Evolutionary conservation across 2,888 invertebrate genomes (phyloP), one percentile per base, ranked within the genome.

Genomic region (Himalopsyche tibetana): DNA sequence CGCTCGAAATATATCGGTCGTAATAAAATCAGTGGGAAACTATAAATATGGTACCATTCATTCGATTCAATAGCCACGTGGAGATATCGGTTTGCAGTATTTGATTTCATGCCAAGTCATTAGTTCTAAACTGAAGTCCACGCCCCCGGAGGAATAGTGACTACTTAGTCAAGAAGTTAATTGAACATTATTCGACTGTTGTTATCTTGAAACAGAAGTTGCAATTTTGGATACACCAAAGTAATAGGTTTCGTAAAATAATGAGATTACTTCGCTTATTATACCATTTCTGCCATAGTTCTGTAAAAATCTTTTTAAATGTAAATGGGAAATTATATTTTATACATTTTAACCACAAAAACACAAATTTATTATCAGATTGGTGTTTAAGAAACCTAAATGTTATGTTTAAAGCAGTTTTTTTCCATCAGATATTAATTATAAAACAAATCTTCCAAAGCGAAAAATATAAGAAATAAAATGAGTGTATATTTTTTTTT

Each of bases 71-170:
- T 85, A 69, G 85, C 55, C 19, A 19, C 63, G 63, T 28, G 63
- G 63, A 63, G 63, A 63, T 63, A 63, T 82, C 82, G 85, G 84
- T 79, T 56, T 80, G 56, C 80, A 83, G 83, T 83, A 19, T 83
- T 83, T 86, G 86, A 86, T 86, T 83, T 81, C 28, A 11, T 80
- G 86, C 86, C 86, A 86, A 86, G 83, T 83, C 85, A 85, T 85
- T 85, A 85, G 85, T 86, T 79, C 5, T 79, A 17, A 55, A 82
- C 6, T 51, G 28, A 19, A 63, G 19, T 63, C 63, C 63, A 63
- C 63, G 63, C 63, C 63, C 63, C 63, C 63, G 4, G 19, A 63
- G 63, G 63, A 63, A 63, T 63, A 63, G 63, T 63, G 63, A 63
- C 63, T 63, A 63, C 63, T 63, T 63, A 63, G 63, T 63, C 63